Percentiles rank a stretch among this genome's conserved stretches.
Evolutionary conservation across 2,797 vertebrate species (phyloP).

Genomic region (Glyptemys insculpta): DNA sequence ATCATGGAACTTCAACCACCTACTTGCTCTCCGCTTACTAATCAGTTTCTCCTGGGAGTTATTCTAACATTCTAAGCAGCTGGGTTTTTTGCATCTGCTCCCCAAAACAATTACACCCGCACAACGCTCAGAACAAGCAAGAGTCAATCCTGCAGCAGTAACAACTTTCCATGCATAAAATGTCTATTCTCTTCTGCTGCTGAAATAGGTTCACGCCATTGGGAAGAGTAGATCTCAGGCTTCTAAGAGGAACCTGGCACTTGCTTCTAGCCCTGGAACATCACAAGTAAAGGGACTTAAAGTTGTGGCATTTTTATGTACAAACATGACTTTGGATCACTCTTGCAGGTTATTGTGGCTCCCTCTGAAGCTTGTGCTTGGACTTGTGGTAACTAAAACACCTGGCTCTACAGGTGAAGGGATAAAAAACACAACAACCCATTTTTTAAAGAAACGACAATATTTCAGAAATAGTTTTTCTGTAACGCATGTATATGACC

Average conservation of each 20-base stretch:
- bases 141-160: not conserved
- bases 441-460: not conserved
- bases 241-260: not conserved
- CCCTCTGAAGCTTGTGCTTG: not conserved
- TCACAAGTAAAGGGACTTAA: not conserved
- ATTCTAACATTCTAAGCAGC: not conserved
- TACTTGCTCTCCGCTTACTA: not conserved
- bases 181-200: not conserved
- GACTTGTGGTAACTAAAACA: not conserved
- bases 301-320: not conserved
- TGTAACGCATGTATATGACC: not conserved
- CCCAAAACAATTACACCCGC: not conserved
- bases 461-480: not conserved
- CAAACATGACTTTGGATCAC: not conserved
- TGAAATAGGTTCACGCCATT: not conserved
- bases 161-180: not conserved
- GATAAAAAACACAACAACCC: not conserved
- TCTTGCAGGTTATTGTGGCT: not conserved
- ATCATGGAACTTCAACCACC: not conserved
- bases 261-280: not conserved
- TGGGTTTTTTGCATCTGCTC: not conserved
- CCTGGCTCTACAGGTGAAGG: not conserved
- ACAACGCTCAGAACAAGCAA: not conserved
- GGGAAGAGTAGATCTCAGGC: not conserved
- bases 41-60: not conserved